Evolutionary conservation across 2,888 invertebrate genomes (phyloP).

Genomic region (Cheilosia grossa): DNA sequence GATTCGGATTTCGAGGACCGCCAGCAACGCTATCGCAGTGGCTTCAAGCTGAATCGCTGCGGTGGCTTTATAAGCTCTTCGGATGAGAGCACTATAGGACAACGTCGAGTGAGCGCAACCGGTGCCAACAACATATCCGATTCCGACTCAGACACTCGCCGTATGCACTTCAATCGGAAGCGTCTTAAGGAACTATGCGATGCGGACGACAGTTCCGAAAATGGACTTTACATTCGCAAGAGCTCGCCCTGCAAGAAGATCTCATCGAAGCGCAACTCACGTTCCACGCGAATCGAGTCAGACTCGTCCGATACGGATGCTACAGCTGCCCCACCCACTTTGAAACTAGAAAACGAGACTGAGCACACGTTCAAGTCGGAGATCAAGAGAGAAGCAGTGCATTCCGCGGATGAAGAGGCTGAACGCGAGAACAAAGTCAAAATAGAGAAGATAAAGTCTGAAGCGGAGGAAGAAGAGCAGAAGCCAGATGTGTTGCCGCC

Average conservation of each 20-base stretch:
- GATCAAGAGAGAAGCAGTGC: slow-evolving; percentile 85
- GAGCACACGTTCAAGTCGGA: slow-evolving; percentile 85
- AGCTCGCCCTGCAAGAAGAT: slow-evolving; percentile 84
- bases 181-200: slow-evolving; percentile 84
- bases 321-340: slow-evolving; percentile 5
- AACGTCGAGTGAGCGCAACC: slow-evolving; percentile 76
- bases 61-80: slow-evolving; percentile 84
- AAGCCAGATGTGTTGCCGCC: slow-evolving; percentile 36
- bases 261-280: slow-evolving; percentile 87
- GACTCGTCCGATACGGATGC: slow-evolving; percentile 88
- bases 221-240: slow-evolving; percentile 80
- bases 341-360: slow-evolving; percentile 75
- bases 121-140: slow-evolving; percentile 79
- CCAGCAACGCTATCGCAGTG: slow-evolving; percentile 77
- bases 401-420: slow-evolving; percentile 80
- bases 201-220: slow-evolving; percentile 82
- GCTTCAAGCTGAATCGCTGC: slow-evolving; percentile 75
- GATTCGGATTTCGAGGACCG: slow-evolving; percentile 86
- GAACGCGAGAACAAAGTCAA: slow-evolving; percentile 55
- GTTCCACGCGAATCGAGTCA: slow-evolving; percentile 88
- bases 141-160: slow-evolving; percentile 83
- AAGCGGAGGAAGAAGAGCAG: slow-evolving; percentile 60
- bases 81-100: slow-evolving; percentile 81
- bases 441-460: slow-evolving; percentile 58
- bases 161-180: slow-evolving; percentile 84